Evolutionary conservation across 2,113 vertebrate genomes (phyloP), one percentile per base, ranked within the genome.

Genomic region (Rhinopomastus cyanomelas): DNA sequence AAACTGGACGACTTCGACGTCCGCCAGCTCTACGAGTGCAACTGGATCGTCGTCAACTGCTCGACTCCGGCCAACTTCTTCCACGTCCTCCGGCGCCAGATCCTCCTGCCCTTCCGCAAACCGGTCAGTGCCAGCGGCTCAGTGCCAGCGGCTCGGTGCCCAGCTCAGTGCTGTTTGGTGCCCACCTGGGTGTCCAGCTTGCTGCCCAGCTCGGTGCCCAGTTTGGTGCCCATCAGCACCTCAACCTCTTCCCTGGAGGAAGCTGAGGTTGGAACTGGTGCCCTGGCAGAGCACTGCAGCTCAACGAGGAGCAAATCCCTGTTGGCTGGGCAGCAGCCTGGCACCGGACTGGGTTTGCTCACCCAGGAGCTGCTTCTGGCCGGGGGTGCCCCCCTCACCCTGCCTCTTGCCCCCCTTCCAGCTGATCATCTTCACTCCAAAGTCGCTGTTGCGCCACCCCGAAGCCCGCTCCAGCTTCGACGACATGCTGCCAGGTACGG

Each of bases 41-140:
- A 99, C 96, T 99, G 99, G 99, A 98, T 99, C 1, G 98, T 99
- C 0, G 98, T 98, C 53, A 99, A 99, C 97, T 99, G 98, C 96
- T 99, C 99, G 32, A 98, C 97, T 21, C 99, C 99, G 2, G 98
- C 98, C 64, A 99, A 98, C 96, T 99, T 97, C 97, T 99, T 99
- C 97, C 99, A 99, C 0, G 98, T 99, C 42, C 97, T 99, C 8
- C 97, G 99, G 49, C 97, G 98, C 57, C 99, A 99, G 97, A 99
- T 99, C 84, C 97, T 99, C 73, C 97, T 98, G 85, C 98, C 99
- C 51, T 99, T 99, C 97, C 98, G 99, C 88, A 99, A 99, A 90
- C 99, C 99, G 83, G 99, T 99, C 85, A 97, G 97, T 97, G 78
- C 79, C 4, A 9, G 67, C 30, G 14, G 37, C 48, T n/a, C 56